Base-by-base conservation (phyloP, 2,888 invertebrate genomes). In the Sphecodes monilicornis region DNA sequence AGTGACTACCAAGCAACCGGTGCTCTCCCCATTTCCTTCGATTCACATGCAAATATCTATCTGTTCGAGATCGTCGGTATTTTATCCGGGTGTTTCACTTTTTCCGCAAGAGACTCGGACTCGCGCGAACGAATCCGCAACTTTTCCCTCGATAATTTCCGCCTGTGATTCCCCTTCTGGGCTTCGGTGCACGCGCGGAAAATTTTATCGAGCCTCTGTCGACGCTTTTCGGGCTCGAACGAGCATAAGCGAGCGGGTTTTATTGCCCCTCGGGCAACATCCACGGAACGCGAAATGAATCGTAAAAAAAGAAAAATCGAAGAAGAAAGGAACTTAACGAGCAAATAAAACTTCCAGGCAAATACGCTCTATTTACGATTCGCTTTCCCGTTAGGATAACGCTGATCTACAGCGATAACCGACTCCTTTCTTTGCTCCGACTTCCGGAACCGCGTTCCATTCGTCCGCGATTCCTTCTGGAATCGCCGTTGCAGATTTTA, bases 341-440 rank as follows among this genome's bases (percentile, higher is more conserved):
- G 82, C 50, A 57, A 78, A 82, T 80, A 85, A 85, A 85, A 78
- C 77, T 54, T 66, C 68, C 68, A 71, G 66, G 79, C 64, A 80
- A 86, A 85, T 80, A 77, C 79, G 72, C 80, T 18, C 80, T 82
- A 85, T 82, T 86, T 86, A 86, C 85, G 82, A 82, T 50, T 75
- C 66, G 26, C 64, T 50, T 72, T 57, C 54, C 79, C 76, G 75
- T 73, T 78, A 73, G 72, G 85, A 75, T 75, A 80, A 79, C 71
- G 76, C 54, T 79, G 77, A 77, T 72, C 69, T 72, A 41, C 57
- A 26, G 11, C 77, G 81, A 78, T 71, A 60, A 85, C 64, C 57
- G 43, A 29, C 32, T 26, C 66, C 69, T 76, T 57, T 43, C 26
- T 22, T 57, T 22, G 39, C 64, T 43, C 41, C 43, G 18, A 54